Conservation (phyloP, 1,140 invertebrate genomes). For the Hyphantria cunea region DNA sequence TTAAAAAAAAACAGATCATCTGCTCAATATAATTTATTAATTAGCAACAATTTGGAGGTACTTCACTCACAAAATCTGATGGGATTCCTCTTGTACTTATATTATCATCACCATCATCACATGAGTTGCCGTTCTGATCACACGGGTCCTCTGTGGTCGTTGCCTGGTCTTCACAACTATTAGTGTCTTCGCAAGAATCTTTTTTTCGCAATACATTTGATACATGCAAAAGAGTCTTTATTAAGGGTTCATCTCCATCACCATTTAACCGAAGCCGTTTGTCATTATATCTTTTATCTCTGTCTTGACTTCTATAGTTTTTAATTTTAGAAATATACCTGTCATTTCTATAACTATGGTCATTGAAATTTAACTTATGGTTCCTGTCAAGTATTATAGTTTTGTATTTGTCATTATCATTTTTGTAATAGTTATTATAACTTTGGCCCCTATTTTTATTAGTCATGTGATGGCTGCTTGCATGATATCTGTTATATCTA, state of each 20-base stretch:
- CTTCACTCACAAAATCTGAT: background rate
- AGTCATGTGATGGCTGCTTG: too few relatives aligned
- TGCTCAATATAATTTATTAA: background rate
- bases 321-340: too few relatives aligned
- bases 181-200: slow-evolving; percentile 11
- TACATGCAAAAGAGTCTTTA: background rate
- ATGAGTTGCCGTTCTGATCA: background rate
- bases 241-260: background rate
- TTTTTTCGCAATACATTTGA: background rate
- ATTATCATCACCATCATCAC: background rate
- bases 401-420: background rate
- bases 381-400: background rate
- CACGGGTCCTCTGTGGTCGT: background rate
- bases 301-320: too few relatives aligned
- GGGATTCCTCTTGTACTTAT: slow-evolving; percentile 1
- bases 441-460: too few relatives aligned
- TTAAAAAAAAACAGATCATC: background rate
- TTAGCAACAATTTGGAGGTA: background rate
- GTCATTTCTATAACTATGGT: too few relatives aligned
- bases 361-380: too few relatives aligned
- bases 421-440: background rate
- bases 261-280: background rate
- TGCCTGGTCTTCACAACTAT: slow-evolving; percentile 33
- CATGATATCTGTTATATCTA: too few relatives aligned
- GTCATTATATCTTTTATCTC: too few relatives aligned